Percentiles rank a stretch among this genome's conserved stretches.
phyloP scores from a whole-genome alignment of 2,888 invertebrate genomes.

The Synanthedon vespiformis region DNA sequence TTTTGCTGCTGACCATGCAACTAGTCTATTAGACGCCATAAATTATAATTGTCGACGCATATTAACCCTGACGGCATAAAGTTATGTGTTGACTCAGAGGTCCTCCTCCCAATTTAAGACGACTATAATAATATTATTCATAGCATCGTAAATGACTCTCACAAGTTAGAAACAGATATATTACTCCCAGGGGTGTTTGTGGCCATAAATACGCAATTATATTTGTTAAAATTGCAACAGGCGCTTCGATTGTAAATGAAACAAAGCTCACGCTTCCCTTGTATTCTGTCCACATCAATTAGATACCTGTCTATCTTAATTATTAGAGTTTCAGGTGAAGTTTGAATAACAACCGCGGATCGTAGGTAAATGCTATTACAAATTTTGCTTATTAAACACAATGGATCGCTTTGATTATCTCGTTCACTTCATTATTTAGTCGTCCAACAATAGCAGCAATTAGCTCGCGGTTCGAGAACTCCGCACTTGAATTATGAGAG shows the following conservation, averaged over 20 bases:
- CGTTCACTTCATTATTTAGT: slow-evolving; percentile 21
- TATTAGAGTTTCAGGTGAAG: slow-evolving; percentile 1
- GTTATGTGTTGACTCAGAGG: neutral
- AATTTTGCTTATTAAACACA: slow-evolving; percentile 1
- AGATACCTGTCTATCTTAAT: neutral
- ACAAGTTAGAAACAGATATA: slow-evolving; percentile 10
- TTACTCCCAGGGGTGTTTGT: slow-evolving; percentile 17
- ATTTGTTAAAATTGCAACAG: neutral
- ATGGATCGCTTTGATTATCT: slow-evolving; percentile 17
- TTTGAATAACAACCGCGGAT: neutral
- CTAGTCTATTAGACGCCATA: neutral
- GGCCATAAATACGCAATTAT: slow-evolving; percentile 44
- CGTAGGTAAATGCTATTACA: slow-evolving; percentile 1
- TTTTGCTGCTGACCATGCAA: neutral
- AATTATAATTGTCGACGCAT: neutral
- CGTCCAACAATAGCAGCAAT: slow-evolving; percentile 20
- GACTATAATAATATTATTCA: neutral
- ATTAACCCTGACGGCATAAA: neutral
- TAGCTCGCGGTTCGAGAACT: slow-evolving; percentile 12
- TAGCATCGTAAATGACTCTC: neutral
- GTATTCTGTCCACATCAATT: neutral
- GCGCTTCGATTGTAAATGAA: no score
- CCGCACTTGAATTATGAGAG: neutral
- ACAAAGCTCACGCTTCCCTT: neutral
- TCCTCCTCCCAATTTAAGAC: neutral